Evolutionary conservation across 2,888 invertebrate genomes (phyloP).

Genomic region (Caenorhabditis uteleia): DNA sequence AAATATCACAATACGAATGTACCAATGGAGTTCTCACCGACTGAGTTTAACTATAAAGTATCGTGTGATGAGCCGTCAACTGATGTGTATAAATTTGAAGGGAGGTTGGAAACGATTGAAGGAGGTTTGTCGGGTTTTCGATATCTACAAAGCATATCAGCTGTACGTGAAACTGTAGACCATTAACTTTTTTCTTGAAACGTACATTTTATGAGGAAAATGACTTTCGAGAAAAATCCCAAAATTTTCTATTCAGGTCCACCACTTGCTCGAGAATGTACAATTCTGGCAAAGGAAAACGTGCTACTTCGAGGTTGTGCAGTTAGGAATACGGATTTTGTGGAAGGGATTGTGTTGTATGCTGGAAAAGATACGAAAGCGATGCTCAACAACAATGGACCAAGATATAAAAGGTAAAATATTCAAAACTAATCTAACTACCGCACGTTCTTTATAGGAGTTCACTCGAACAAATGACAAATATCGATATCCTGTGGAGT

Average conservation of each 20-base stretch:
- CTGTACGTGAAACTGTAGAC: too few relatives aligned
- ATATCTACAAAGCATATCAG: not conserved
- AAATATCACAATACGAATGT: conserved; percentile 72
- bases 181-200: not conserved
- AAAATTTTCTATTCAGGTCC: conserved; percentile 69
- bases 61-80: conserved; percentile 88
- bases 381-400: conserved; percentile 94
- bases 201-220: not conserved
- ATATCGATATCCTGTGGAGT: conserved; percentile 71
- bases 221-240: not conserved
- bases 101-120: conserved; percentile 72
- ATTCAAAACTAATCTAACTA: too few relatives aligned
- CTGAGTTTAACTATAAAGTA: conserved; percentile 51
- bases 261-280: conserved; percentile 76
- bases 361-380: conserved; percentile 92
- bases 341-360: conserved; percentile 95
- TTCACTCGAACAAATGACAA: conserved; percentile 71
- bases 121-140: conserved; percentile 74
- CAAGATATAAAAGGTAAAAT: conserved; percentile 79
- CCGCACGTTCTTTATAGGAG: conserved; percentile 23
- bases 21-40: conserved; percentile 45
- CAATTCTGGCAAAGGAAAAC: conserved; percentile 76
- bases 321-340: conserved; percentile 92
- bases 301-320: conserved; percentile 89
- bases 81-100: conserved; percentile 92